Percentiles rank a stretch among this genome's conserved stretches.
Conservation (phyloP, 2,888 invertebrate species). For the Dryococelus australis region DNA sequence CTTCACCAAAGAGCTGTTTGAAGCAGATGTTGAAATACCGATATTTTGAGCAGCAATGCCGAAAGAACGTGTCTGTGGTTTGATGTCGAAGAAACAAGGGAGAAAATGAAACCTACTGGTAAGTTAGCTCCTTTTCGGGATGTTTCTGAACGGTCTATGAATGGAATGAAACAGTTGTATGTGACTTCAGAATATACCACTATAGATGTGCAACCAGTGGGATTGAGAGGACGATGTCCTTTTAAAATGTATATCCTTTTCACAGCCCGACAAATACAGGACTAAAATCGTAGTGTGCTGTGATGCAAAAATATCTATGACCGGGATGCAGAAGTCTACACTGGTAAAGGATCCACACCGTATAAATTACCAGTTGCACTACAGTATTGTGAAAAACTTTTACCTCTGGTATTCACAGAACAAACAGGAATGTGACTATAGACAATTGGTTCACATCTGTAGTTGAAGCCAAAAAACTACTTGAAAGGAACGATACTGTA, state of each 20-base stretch:
- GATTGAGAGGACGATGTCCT: background rate
- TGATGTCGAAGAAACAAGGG: too few relatives aligned
- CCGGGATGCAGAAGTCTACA: background rate
- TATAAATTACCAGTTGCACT: background rate
- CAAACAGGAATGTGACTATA: background rate
- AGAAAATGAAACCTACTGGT: too few relatives aligned
- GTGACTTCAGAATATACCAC: background rate
- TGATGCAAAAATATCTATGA: background rate
- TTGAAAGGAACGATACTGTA: background rate
- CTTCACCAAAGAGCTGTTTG: too few relatives aligned
- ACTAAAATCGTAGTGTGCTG: background rate
- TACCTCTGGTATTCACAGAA: background rate
- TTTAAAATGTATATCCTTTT: background rate
- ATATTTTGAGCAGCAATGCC: too few relatives aligned
- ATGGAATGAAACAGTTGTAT: background rate
- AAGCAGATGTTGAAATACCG: too few relatives aligned
- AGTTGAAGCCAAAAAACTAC: background rate
- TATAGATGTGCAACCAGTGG: background rate
- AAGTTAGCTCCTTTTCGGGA: too few relatives aligned
- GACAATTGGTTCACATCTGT: slow-evolving; percentile 13
- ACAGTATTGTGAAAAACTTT: background rate
- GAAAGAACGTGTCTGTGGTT: too few relatives aligned
- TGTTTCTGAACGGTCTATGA: too few relatives aligned
- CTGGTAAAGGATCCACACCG: background rate
- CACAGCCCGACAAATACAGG: background rate